These are phyloP conservation scores for Oreochromis grahami DNA, from an alignment of 2,797 vertebrate genomes.

Conservation along the genomic window DNA sequence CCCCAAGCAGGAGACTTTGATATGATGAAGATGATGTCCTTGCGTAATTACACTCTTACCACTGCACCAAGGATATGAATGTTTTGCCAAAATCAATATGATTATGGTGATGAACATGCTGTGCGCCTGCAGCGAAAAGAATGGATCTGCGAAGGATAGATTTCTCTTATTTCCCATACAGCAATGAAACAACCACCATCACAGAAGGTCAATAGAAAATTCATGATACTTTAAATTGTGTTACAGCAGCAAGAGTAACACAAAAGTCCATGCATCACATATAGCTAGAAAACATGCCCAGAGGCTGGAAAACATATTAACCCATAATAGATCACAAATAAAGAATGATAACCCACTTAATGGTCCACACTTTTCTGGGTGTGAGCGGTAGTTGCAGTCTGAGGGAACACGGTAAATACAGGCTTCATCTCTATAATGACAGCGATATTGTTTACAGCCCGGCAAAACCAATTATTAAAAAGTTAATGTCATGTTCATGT, in stretches of 20 bases:
- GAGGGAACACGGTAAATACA: constrained; percentile 5
- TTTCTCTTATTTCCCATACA: constrained; percentile 21
- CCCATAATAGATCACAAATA: constrained; percentile 46
- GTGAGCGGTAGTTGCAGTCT: neutral
- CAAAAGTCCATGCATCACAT: constrained; percentile 48
- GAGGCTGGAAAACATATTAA: constrained; percentile 48
- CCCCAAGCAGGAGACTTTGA: neutral
- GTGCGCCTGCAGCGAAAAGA: constrained; percentile 22
- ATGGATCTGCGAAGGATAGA: constrained; percentile 30
- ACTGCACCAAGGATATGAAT: neutral
- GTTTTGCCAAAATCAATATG: constrained; percentile 45
- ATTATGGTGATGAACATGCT: constrained; percentile 44
- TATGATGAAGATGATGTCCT: neutral
- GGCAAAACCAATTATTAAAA: constrained; percentile 26
- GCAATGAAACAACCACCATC: constrained; percentile 19
- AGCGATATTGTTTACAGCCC: constrained; percentile 29
- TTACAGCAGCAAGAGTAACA: constrained; percentile 28
- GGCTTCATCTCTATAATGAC: constrained; percentile 27
- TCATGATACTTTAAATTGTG: constrained; percentile 42
- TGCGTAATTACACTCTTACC: constrained; percentile 18
- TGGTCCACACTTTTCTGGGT: neutral
- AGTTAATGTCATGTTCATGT: constrained; percentile 29
- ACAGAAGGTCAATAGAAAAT: constrained; percentile 57
- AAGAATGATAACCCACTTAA: constrained; percentile 52
- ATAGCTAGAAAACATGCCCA: constrained; percentile 26